Base-by-base conservation (phyloP, 2,888 invertebrate species). In the Dynastes hyllus region DNA sequence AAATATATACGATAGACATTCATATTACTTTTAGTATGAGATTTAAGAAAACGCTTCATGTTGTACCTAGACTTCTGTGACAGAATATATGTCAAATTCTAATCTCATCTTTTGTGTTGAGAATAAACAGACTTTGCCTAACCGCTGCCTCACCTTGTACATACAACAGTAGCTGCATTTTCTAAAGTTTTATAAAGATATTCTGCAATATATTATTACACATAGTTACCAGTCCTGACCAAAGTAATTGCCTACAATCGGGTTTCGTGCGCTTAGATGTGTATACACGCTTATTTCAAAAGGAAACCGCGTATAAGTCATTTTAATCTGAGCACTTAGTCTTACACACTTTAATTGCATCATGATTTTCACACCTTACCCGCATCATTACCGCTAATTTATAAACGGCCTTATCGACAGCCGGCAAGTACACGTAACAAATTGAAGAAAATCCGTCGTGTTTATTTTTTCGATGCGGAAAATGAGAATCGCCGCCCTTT, bases 301-400 rank as follows among this genome's bases (percentile, higher is more conserved):
- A 32, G 32, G 63, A 63, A 63, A 63, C 8, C 11, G 29, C 13
- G 29, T 51, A 51, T 71, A 71, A 71, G 32, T 71, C 71, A 71
- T 40, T 32, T 71, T 71, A 58, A 71, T 71, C 22, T 37, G 22
- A 13, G n/a, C 16, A 55, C 16, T n/a, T 37, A 55, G 16, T 55
- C 58, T n/a, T 58, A 29, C 6, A 58, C 37, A 71, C 32, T 58
- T 58, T 58, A 71, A 71, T 71, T 71, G 16, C 37, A 37, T 58
- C 9, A 71, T 13, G 22, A 71, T 71, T 71, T 71, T 71, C 71
- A 32, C 71, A 71, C 71, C 58, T 71, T 67, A 67, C 16, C 29
- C 45, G 22, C 22, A 67, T 67, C 32, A 40, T 71, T 71, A 71
- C 55, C 40, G 40, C 40, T 71, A 40, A 67, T 67, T 67, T 45